Evolutionary conservation across 2,888 invertebrate species (phyloP), one percentile per base, ranked within the genome.

Genomic region (Flexamia atlantica): DNA sequence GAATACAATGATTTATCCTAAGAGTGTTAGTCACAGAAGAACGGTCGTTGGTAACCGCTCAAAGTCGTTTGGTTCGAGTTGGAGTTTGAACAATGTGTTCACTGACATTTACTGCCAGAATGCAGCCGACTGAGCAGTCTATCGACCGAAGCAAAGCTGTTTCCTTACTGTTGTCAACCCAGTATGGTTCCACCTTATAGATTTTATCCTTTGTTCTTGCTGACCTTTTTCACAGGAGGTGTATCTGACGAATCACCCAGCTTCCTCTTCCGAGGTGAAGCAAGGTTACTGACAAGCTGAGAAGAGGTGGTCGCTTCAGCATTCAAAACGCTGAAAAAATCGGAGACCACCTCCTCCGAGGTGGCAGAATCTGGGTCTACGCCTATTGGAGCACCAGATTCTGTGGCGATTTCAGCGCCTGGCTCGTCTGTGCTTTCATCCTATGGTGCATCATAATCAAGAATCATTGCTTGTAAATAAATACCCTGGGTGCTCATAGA

Each of bases 221-320:
- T 64, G 57, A 64, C 64, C 64, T 64, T 64, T 64, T 9, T 36
- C 36, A 9, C 36, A 36, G 36, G 36, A 36, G 36, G 36, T 36
- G 36, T 4, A 36, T 7, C 36, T 4, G 36, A 9, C 4, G 36
- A 9, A 9, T 36, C 36, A 9, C 9, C 36, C 36, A 36, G 36
- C 23, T 57, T 57, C 23, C 57, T 57, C 23, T 57, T 57, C 20
- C 23, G 57, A 12, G 1, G 20, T 5, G 20, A 23, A 7, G 7
- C 57, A 20, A 23, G 57, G 57, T 23, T 20, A 57, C 9, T 3
- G 4, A 12, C 20, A 57, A 23, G 5, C 57, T 36, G 36, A 36
- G 36, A 5, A 12, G 46, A 46, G 12, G 23, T 57, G 9, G 25
- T 23, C 36, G 36, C 36, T 36, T 36, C 36, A 36, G 36, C 36